Base-by-base conservation (phyloP, 2,113 vertebrate genomes). In the Hemichromis elongatus region DNA sequence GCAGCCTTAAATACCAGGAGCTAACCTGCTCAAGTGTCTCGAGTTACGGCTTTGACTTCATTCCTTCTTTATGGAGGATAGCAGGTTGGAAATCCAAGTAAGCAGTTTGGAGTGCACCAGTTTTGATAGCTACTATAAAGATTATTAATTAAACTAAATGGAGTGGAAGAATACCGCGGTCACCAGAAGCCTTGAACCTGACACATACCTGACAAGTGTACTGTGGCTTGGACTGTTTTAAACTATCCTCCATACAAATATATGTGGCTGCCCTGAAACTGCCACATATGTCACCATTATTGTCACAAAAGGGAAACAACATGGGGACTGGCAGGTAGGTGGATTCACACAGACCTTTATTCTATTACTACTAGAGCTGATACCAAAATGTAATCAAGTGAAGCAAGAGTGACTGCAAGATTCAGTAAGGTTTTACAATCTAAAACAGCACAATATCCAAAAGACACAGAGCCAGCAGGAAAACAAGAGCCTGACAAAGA, bases 31-130 rank as follows among this genome's bases (percentile, higher is more conserved):
- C 16, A 61, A 61, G 68, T 75, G 21, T 78, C 75, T 91, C 21
- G 19, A 24, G 78, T 93, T 91, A 73, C 84, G 56, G 30, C 52
- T 80, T 77, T 56, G 79, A 42, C 77, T 57, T 86, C 18, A 56
- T 26, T 59, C 14, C 33, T 37, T 26, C 7, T 56, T 61, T 50
- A 50, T 83, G 19, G 19, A 47, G 33, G 30, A 78, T 10, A 68
- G 56, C 37, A 28, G 56, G 30, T 61, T 59, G 21, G 47, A 55
- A 61, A 37, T 28, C 13, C 9, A 70, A 77, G 45, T n/a, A 53
- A 52, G 28, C 73, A 35, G 26, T 52, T 77, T 30, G 7, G 18
- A 19, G 26, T 28, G 5, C 30, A 52, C 26, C 1, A 53, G 4
- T 53, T 77, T 33, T 33, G 40, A 77, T 35, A 53, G 28, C 18